These are phyloP conservation scores for Blennius ocellaris DNA, from an alignment of 2,113 vertebrate genomes.

Conservation along the genomic window DNA sequence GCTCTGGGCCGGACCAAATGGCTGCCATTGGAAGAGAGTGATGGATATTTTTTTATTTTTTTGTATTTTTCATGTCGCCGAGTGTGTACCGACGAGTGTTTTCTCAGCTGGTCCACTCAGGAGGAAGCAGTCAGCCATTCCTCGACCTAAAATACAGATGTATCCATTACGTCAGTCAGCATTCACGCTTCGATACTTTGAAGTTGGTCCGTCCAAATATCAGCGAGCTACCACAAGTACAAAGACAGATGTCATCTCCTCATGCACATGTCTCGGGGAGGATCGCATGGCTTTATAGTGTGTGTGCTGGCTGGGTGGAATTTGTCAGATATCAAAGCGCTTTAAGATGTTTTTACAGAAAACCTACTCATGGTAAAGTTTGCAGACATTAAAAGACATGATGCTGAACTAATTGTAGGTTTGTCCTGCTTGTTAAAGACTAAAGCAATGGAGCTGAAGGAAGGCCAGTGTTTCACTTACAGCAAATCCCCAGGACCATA, in stretches of 20 bases:
- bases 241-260: constrained; percentile 62
- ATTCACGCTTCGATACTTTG: constrained; percentile 34
- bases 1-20: constrained; percentile 52
- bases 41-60: constrained; percentile 38
- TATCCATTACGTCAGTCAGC: constrained; percentile 58
- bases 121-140: constrained; percentile 44
- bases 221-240: constrained; percentile 46
- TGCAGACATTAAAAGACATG: constrained; percentile 52
- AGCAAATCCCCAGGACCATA: not conserved
- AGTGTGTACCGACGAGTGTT: constrained; percentile 54
- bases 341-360: constrained; percentile 57
- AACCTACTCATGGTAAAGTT: constrained; percentile 26
- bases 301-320: constrained; percentile 11
- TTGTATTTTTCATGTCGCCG: constrained; percentile 22
- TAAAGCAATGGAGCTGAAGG: constrained; percentile 22
- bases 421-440: constrained; percentile 18
- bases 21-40: constrained; percentile 38
- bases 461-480: constrained; percentile 22
- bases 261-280: constrained; percentile 1
- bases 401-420: constrained; percentile 55
- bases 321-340: constrained; percentile 30
- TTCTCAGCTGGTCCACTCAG: constrained; percentile 70
- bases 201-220: constrained; percentile 17
- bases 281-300: constrained; percentile 24
- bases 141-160: constrained; percentile 62